phyloP scores from a whole-genome alignment of 2,113 vertebrate species.

The Dipodomys stephensi region DNA sequence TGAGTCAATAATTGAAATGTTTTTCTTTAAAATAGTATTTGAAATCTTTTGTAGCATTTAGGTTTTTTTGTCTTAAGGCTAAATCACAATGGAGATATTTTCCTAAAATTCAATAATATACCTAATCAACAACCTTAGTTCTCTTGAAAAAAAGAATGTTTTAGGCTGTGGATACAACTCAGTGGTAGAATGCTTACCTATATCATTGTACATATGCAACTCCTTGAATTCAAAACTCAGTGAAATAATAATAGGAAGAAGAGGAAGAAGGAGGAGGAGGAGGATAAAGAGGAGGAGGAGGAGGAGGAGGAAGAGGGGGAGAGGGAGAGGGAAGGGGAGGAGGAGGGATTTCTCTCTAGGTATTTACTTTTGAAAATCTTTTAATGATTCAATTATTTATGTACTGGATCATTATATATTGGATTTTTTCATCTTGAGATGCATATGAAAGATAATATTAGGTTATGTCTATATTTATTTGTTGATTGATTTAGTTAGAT shows the following conservation, averaged over 20 bases:
- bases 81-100: not conserved
- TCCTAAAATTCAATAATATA: not conserved
- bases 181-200: too few relatives aligned
- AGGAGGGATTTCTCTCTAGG: not conserved
- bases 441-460: not conserved
- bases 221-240: too few relatives aligned
- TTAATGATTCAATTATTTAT: not conserved
- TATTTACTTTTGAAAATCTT: slow-evolving; percentile 12
- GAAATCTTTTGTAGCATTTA: not conserved
- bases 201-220: too few relatives aligned
- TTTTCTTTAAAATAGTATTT: not conserved
- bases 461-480: not conserved
- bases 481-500: not conserved
- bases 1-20: not conserved
- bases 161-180: too few relatives aligned
- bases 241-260: too few relatives aligned
- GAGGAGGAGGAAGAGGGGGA: too few relatives aligned
- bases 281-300: too few relatives aligned
- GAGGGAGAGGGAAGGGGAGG: too few relatives aligned
- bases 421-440: not conserved
- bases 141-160: not conserved
- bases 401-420: not conserved
- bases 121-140: not conserved
- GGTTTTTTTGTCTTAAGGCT: not conserved
- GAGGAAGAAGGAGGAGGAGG: too few relatives aligned